Conservation (phyloP, 1,140 invertebrate genomes). For the Grapholita molesta region DNA sequence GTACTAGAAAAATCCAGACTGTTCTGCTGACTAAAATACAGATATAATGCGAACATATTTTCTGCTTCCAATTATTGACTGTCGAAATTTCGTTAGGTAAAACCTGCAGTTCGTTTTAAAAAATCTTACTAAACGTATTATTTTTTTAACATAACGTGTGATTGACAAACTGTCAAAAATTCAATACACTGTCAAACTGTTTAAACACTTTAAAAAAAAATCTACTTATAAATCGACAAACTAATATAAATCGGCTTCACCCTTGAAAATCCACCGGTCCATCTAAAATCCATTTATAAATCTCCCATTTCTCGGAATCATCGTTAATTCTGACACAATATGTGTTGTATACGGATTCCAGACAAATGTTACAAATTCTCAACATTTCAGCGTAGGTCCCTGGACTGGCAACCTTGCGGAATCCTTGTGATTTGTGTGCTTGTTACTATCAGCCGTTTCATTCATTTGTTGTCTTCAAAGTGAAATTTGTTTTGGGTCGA, state of each 20-base stretch:
- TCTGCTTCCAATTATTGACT: no score
- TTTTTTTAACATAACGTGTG: no score
- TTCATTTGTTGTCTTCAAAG: conserved; percentile 16
- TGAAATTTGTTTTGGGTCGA: conserved; percentile 10
- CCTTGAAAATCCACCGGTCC: no score
- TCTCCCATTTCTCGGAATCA: background rate
- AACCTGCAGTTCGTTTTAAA: no score
- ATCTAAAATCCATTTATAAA: background rate
- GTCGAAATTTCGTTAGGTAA: no score
- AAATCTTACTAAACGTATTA: no score
- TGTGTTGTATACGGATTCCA: background rate
- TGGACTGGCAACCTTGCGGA: background rate
- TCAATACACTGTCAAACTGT: no score
- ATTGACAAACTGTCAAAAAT: no score
- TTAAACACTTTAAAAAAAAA: no score
- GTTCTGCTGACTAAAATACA: background rate
- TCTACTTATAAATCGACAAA: no score
- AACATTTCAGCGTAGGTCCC: background rate
- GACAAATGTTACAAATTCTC: background rate
- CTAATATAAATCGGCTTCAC: no score
- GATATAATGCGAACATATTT: no score
- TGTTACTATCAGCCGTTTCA: conserved; percentile 4
- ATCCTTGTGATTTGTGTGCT: conserved; percentile 6
- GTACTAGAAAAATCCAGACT: background rate
- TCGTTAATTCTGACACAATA: background rate